A percentile compares a stretch with the other conserved stretches of the same genome.
phyloP scores from a whole-genome alignment of 1,140 invertebrate species.

The Bradysia coprophila region DNA sequence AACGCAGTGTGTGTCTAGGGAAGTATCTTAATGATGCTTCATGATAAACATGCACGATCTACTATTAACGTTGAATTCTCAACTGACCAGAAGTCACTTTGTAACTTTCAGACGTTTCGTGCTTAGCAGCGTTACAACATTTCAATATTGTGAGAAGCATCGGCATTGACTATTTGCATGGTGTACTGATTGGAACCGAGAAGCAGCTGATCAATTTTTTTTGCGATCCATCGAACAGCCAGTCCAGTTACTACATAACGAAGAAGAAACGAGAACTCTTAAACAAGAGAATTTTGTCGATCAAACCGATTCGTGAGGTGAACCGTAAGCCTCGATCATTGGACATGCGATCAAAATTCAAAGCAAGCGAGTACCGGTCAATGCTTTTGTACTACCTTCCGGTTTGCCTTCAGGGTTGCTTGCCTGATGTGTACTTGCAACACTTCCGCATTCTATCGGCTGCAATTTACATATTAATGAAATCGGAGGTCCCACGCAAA shows the following conservation, averaged over 20 bases:
- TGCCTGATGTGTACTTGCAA: background rate
- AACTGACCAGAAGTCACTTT: too few species aligned
- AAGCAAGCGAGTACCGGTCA: background rate
- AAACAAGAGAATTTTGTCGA: background rate
- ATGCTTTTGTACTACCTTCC: background rate
- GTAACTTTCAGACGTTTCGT: too few species aligned
- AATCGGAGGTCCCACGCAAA: background rate
- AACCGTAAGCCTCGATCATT: background rate
- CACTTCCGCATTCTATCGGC: background rate
- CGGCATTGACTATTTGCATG: background rate
- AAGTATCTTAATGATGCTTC: too few species aligned
- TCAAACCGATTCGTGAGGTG: background rate
- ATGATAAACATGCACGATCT: too few species aligned
- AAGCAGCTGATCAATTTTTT: background rate
- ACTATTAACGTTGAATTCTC: too few species aligned
- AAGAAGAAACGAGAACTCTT: background rate
- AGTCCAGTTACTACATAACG: background rate
- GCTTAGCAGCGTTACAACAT: too few species aligned
- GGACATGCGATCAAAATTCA: background rate
- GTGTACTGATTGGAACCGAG: background rate
- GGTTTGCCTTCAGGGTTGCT: background rate
- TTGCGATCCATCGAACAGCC: background rate
- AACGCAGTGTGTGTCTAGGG: too few species aligned
- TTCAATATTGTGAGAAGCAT: too few species aligned
- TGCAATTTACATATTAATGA: background rate